phyloP scores from a whole-genome alignment of 2,797 vertebrate genomes.

The Crossoptilon crossoptilon region DNA sequence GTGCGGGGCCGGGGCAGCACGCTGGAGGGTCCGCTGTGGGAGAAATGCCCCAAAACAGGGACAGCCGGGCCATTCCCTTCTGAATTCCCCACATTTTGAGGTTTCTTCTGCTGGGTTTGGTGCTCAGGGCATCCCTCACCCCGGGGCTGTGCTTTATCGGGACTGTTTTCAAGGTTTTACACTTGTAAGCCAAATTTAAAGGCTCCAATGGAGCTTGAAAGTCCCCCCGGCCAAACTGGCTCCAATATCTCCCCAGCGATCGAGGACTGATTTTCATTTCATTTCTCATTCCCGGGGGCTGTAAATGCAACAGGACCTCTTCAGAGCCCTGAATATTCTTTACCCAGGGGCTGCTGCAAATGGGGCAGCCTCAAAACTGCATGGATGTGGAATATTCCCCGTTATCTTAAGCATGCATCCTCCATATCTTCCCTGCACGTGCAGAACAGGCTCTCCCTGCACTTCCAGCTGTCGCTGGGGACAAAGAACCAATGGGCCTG shows the following conservation, averaged over 20 bases:
- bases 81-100: rapidly evolving
- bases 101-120: rapidly evolving
- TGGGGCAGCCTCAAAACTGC: rapidly evolving
- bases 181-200: background rate
- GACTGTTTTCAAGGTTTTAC: background rate
- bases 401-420: rapidly evolving
- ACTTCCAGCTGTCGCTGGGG: background rate
- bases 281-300: background rate
- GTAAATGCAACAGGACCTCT: rapidly evolving
- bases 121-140: background rate
- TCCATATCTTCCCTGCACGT: rapidly evolving
- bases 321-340: background rate
- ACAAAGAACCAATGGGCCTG: background rate
- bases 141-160: background rate
- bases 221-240: rapidly evolving
- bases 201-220: background rate
- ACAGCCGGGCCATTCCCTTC: rapidly evolving
- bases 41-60: background rate
- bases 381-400: too few species aligned
- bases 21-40: background rate
- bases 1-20: background rate
- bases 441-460: rapidly evolving
- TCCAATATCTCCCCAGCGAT: rapidly evolving
- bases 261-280: background rate
- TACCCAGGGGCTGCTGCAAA: rapidly evolving